Evolutionary conservation across 92 coral and sea anemone genomes (phyloP).

Genomic region (Zoanthus sociatus): DNA sequence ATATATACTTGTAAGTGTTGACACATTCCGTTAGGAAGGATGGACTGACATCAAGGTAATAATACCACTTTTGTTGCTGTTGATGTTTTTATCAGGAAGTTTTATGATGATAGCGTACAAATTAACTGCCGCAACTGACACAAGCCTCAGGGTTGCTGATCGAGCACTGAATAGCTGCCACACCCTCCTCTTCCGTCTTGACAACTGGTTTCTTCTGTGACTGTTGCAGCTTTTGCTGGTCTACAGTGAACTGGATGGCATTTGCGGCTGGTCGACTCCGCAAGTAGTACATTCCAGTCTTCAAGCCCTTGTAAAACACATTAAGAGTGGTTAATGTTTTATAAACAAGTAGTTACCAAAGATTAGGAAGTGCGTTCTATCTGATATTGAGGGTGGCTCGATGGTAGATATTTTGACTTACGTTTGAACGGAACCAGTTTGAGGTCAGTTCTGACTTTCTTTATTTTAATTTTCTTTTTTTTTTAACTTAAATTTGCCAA

Average conservation of each 20-base stretch:
- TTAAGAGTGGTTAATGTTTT: neutral
- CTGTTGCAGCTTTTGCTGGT: constrained; percentile 75
- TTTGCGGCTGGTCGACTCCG: constrained; percentile 95
- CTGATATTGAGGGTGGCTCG: too few species aligned
- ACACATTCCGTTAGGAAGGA: too few species aligned
- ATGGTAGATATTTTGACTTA: too few species aligned
- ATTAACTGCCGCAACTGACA: constrained; percentile 90
- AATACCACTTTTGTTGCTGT: too few species aligned
- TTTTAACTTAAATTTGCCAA: too few species aligned
- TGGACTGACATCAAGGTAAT: too few species aligned
- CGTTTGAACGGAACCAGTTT: too few species aligned
- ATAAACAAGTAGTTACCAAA: neutral
- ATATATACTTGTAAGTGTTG: too few species aligned
- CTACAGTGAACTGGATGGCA: constrained; percentile 98
- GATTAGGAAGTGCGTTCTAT: too few species aligned
- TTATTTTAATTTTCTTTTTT: too few species aligned
- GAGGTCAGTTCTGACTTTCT: too few species aligned
- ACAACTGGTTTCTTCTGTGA: constrained; percentile 60
- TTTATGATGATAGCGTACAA: neutral
- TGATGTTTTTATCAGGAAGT: too few species aligned
- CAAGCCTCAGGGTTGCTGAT: constrained; percentile 88
- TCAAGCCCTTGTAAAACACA: constrained; percentile 78
- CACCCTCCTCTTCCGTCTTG: constrained; percentile 59
- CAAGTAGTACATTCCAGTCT: constrained; percentile 98
- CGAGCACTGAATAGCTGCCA: constrained; percentile 76